A percentile compares a stretch with the other conserved stretches of the same genome.
These are phyloP conservation scores for Venustaconcha ellipsiformis DNA, from an alignment of 1,140 invertebrate species.

Conservation along the genomic window DNA sequence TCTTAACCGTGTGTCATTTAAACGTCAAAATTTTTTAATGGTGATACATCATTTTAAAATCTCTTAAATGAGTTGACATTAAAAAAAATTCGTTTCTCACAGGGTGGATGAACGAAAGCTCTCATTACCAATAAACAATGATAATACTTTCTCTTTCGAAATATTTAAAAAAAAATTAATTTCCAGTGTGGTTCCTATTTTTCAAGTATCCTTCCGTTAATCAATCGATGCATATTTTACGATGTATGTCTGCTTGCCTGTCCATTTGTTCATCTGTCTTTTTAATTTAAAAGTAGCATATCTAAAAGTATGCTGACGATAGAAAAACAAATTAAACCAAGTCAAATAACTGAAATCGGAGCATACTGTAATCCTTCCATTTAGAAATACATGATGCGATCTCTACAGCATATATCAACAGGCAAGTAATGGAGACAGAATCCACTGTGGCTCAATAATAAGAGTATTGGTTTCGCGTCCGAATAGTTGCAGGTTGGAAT, in stretches of 20 bases:
- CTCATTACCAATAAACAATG: background rate
- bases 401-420: too few relatives aligned
- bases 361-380: too few relatives aligned
- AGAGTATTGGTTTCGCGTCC: too few relatives aligned
- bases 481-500: too few relatives aligned
- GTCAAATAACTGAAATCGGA: too few relatives aligned
- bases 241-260: background rate
- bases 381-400: too few relatives aligned
- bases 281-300: background rate
- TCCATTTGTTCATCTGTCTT: background rate
- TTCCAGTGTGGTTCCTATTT: background rate
- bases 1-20: too few relatives aligned
- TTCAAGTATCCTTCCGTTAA: background rate
- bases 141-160: background rate
- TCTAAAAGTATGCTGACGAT: too few relatives aligned
- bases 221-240: background rate
- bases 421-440: too few relatives aligned
- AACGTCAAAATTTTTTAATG: background rate
- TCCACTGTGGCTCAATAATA: too few relatives aligned
- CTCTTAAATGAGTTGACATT: slow-evolving; percentile 16
- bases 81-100: background rate
- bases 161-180: background rate
- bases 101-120: too few relatives aligned
- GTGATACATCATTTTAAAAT: slow-evolving; percentile 1
- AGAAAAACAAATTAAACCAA: too few relatives aligned